Conservation (phyloP, 2,888 invertebrate species). For the Brenthis daphne region DNA sequence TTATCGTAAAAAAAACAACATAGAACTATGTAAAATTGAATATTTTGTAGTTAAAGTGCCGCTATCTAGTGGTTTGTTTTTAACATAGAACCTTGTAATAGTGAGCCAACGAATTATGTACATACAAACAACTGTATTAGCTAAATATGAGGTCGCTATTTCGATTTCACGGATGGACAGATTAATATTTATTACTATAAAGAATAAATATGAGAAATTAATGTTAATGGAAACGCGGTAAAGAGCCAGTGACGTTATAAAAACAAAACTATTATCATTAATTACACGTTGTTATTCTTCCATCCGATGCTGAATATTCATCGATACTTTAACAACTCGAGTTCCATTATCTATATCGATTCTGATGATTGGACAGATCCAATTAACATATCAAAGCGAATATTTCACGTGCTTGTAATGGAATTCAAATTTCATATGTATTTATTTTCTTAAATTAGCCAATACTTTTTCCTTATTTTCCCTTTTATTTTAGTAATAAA, state of each 20-base stretch:
- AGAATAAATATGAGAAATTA: not conserved
- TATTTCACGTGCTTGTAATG: constrained; percentile 5
- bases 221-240: not conserved
- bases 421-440: not conserved
- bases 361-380: constrained; percentile 30
- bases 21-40: too few species aligned
- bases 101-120: too few species aligned
- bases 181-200: too few species aligned
- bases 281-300: constrained; percentile 27
- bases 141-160: too few species aligned
- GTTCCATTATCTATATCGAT: constrained; percentile 34
- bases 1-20: too few species aligned
- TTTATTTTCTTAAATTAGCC: not conserved
- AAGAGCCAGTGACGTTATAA: not conserved
- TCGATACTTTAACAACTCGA: constrained; percentile 32
- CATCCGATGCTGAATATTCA: constrained; percentile 37
- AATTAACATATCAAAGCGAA: constrained; percentile 33
- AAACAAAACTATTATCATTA: constrained; percentile 17
- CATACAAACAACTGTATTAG: too few species aligned
- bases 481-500: too few species aligned
- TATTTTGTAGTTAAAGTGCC: too few species aligned
- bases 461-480: not conserved
- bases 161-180: too few species aligned
- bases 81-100: too few species aligned
- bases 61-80: too few species aligned